A percentile compares a stretch with the other conserved stretches of the same genome.
Conservation (phyloP, 2,888 invertebrate species). For the Agrotis puta region DNA sequence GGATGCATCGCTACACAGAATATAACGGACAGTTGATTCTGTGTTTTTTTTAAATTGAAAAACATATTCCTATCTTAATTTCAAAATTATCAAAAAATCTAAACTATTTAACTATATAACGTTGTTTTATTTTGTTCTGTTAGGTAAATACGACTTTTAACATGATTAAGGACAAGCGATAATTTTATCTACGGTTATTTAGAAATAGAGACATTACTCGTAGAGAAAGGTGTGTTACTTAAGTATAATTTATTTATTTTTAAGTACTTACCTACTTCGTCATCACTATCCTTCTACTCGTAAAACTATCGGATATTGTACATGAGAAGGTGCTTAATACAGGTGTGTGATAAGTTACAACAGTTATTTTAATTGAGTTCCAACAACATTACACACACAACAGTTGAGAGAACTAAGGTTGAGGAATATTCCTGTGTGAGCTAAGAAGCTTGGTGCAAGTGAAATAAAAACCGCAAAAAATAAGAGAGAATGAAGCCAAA, state of each 20-base stretch:
- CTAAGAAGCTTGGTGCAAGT: neutral
- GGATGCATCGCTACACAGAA: no score
- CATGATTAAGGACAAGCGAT: no score
- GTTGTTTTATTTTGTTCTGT: no score
- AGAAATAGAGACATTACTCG: neutral
- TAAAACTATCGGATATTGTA: neutral
- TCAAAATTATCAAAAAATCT: no score
- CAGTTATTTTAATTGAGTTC: neutral
- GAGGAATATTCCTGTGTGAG: slow-evolving; percentile 4
- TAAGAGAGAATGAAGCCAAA: slow-evolving; percentile 35
- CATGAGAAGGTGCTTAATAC: neutral
- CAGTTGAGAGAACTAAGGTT: slow-evolving; percentile 4
- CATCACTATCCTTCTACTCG: neutral
- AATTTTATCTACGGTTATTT: no score
- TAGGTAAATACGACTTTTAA: no score
- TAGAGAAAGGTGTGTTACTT: neutral
- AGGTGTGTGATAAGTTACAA: neutral
- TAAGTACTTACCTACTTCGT: neutral
- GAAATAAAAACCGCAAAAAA: slow-evolving; percentile 22
- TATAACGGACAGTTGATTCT: no score
- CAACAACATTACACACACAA: neutral
- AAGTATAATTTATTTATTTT: neutral
- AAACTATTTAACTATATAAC: no score
- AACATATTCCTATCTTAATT: no score
- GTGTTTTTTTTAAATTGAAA: no score